Evolutionary conservation across 2,888 invertebrate genomes (phyloP).

Genomic region (Campopleginae sp.): DNA sequence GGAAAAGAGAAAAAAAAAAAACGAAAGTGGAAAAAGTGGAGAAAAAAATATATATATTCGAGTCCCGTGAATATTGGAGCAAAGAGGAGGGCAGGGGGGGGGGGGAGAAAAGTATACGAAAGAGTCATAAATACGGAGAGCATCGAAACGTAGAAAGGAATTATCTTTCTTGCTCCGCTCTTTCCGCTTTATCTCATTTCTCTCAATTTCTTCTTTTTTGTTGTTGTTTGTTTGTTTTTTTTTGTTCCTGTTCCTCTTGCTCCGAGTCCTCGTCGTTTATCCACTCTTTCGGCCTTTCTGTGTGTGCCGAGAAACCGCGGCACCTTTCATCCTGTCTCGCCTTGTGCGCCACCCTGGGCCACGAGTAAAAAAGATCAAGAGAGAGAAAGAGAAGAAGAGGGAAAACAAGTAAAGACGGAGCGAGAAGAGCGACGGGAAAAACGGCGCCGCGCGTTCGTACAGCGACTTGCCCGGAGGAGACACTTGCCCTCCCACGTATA

Average conservation of each 20-base stretch:
- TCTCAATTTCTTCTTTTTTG: conserved; percentile 37
- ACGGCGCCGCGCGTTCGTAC: conserved; percentile 53
- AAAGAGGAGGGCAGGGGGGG: background rate
- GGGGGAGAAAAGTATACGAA: conserved; percentile 43
- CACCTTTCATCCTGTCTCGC: conserved; percentile 66
- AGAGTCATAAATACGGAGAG: conserved; percentile 72
- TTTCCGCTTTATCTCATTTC: conserved; percentile 35
- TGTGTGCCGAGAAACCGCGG: conserved; percentile 60
- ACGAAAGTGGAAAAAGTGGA: conserved; percentile 24
- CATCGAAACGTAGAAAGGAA: conserved; percentile 75
- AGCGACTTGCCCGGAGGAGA: conserved; percentile 51
- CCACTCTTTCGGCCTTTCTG: conserved; percentile 62
- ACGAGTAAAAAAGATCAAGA: conserved; percentile 28
- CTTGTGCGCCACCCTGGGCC: conserved; percentile 58
- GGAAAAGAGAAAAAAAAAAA: background rate
- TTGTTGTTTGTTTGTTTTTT: conserved; percentile 24
- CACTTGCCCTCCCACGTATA: conserved; percentile 61
- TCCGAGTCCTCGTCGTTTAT: conserved; percentile 62
- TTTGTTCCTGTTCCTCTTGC: conserved; percentile 42
- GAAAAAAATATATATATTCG: background rate
- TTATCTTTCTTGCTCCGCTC: conserved; percentile 68
- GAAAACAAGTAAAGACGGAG: background rate
- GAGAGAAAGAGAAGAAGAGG: conserved; percentile 14
- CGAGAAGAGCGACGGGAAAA: conserved; percentile 52
- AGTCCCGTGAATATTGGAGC: conserved; percentile 54